Evolutionary conservation across 2,113 vertebrate genomes (phyloP).

Genomic region (Notarius quadriscutis): DNA sequence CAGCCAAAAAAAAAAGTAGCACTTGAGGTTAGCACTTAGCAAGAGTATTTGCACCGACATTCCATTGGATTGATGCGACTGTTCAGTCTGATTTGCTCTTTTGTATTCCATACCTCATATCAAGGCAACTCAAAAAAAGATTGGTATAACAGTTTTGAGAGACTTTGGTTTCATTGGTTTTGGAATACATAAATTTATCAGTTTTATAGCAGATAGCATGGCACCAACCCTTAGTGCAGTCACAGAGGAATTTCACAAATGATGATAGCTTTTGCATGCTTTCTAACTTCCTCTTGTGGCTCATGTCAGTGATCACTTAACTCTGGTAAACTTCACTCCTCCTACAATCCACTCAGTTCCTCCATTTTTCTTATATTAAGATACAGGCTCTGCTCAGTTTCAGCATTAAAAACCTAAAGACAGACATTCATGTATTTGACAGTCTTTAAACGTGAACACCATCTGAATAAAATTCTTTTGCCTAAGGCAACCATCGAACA

Average conservation of each 20-base stretch:
- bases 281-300: conserved; percentile 60
- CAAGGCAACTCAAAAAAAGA: conserved; percentile 2
- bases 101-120: conserved; percentile 41
- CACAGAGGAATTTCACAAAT: conserved; percentile 63
- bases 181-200: conserved; percentile 63
- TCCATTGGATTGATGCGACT: neutral
- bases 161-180: conserved; percentile 53
- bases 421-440: neutral
- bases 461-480: neutral
- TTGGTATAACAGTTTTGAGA: conserved; percentile 28
- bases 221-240: conserved; percentile 58
- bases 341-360: neutral
- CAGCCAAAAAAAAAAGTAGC: neutral
- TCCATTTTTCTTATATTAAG: neutral
- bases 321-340: neutral
- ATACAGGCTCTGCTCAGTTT: neutral
- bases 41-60: conserved; percentile 2
- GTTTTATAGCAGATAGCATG: conserved; percentile 55
- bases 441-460: neutral
- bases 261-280: conserved; percentile 74
- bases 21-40: neutral
- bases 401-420: neutral
- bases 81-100: conserved; percentile 40
- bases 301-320: neutral
- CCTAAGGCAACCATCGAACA: neutral